A percentile compares a stretch with the other conserved stretches of the same genome.
Evolutionary conservation across 1,140 invertebrate genomes (phyloP).

Genomic region (Saccostrea echinata): DNA sequence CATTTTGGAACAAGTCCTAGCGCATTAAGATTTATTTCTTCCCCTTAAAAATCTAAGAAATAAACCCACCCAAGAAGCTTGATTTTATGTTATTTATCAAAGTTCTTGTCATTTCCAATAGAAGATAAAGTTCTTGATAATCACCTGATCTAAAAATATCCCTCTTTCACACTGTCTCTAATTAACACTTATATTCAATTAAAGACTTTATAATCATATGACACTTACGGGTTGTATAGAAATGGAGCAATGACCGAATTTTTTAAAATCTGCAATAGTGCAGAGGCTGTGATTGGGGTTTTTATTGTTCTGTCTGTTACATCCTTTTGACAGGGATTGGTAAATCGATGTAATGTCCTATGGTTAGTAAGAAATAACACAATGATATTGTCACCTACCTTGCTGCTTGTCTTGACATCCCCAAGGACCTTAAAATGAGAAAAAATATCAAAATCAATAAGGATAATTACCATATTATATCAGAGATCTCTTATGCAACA

Average conservation of each 20-base stretch:
- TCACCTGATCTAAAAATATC: too few species aligned
- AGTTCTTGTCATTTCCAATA: too few species aligned
- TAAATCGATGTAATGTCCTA: background rate
- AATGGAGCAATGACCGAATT: background rate
- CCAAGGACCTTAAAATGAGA: background rate
- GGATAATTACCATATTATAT: background rate
- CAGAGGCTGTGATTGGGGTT: background rate
- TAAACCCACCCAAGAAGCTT: too few species aligned
- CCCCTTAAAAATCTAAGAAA: too few species aligned
- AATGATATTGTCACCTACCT: slow-evolving; percentile 9
- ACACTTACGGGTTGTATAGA: background rate
- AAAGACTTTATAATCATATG: too few species aligned
- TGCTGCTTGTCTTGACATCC: slow-evolving; percentile 14
- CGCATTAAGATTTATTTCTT: too few species aligned
- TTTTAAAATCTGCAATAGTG: background rate
- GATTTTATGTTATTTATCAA: too few species aligned
- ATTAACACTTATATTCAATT: too few species aligned
- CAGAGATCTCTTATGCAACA: too few species aligned
- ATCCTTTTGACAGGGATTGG: background rate
- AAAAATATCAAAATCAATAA: slow-evolving; percentile 6
- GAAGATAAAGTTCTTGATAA: too few species aligned
- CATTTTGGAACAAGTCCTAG: too few species aligned
- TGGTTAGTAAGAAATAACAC: background rate
- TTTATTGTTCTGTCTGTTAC: background rate
- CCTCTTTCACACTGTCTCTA: too few species aligned